Evolutionary conservation across 1,140 invertebrate genomes (phyloP), one percentile per base, ranked within the genome.

Genomic region (Drosophila pachea): DNA sequence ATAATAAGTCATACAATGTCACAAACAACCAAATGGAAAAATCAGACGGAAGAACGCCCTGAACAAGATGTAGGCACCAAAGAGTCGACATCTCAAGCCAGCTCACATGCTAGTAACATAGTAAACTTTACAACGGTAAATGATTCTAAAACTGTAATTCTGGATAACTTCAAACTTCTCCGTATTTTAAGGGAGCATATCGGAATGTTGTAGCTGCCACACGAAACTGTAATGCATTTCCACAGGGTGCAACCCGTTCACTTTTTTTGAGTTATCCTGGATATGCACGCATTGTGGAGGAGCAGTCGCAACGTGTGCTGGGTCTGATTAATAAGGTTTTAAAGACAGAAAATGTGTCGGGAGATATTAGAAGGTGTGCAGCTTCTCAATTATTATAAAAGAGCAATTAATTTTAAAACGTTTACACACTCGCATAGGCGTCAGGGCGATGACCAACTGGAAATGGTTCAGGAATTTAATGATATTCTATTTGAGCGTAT

Each of bases 401-500:
- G 8, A 7, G 4, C 5, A 35, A 52, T 12, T 22, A 22, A 22
- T 22, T 22, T 9, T 8, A 35, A 12, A 5, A 52, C 0, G 5
- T 4, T 36, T 61, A 36, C 11, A 8, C 5, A 14, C 43, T n/a
- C 4, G 53, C 35, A 7, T 38, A 89, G 87, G 59, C 84, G 92
- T 38, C 92, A 93, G 66, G 58, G 92, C 3, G 93, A 95, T 49
- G 94, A 96, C 68, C 94, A 94, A 78, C 93, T 94, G 78, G 95
- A 96, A 73, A 89, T 95, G 42, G 73, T 96, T 7, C 89, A 93
- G 32, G 95, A 96, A 78, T 92, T 92, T 8, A 96, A 96, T 90
- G 95, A 97, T 89, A 90, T 92, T 31, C 91, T 96, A n/a, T 89
- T 96, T n/a, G 95, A 97, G 84, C 91, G 93, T 87, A 93, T 95